Base-by-base conservation (phyloP, 1,140 invertebrate genomes). In the Sitophilus oryzae region DNA sequence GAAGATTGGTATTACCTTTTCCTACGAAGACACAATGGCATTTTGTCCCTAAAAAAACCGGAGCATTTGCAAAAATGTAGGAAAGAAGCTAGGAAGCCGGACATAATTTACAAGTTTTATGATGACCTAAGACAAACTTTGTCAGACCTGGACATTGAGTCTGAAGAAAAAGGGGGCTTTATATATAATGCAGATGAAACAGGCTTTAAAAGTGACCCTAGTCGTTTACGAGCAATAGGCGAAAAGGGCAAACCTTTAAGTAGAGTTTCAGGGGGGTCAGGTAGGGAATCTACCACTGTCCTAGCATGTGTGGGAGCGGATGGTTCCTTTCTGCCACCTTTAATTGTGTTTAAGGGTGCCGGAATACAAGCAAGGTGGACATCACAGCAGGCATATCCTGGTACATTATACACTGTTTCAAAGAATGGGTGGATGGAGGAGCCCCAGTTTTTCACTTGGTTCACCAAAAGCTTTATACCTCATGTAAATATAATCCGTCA, bases 381-480 rank as follows among this genome's bases (percentile, higher is more conserved):
- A 45, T 61, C 61, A n/a, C 18, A 59, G 18, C 54, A 61, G 15
- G 46, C 55, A 15, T 66, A 60, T 52, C 60, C 65, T 21, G 65
- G 65, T 53, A 69, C 68, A 4, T 38, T 59, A 16, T 68, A 71
- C 56, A 52, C 62, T 14, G 58, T 61, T 21, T 64, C 64, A 0
- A 55, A 53, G 23, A 71, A 71, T 56, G 68, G 61, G 16, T 72
- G 59, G 59, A 72, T 71, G 65, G 62, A 65, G 50, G 61, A 61
- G 50, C 43, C 59, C 10, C 45, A 60, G 5, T 72, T 71, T 64
- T 63, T 18, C 9, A 22, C 50, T 0, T 71, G 63, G 59, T 68
- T 72, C 41, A 47, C 23, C 16, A 20, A 16, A 8, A 36, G 23
- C 41, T 61, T 61, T 52, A 47, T 47, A 46, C 40, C 37, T 25